Evolutionary conservation across 2,797 vertebrate genomes (phyloP).

Genomic region (Trematomus bernacchii): DNA sequence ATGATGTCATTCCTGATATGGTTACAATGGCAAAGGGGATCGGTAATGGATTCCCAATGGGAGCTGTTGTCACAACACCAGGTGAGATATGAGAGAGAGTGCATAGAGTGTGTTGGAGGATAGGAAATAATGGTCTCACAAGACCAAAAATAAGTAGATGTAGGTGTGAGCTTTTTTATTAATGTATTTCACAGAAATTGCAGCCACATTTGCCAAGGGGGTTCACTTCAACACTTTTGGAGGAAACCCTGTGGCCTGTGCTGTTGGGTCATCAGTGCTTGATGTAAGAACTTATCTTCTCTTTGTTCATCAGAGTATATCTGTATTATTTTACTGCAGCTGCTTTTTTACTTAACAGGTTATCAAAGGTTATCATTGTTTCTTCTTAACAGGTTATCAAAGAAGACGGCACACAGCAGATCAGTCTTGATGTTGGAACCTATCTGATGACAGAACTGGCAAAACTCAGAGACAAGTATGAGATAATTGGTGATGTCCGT

Average conservation of each 20-base stretch:
- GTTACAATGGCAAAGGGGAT: slow-evolving; percentile 97
- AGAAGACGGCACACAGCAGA: slow-evolving; percentile 89
- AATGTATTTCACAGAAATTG: slow-evolving; percentile 88
- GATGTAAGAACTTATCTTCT: slow-evolving; percentile 82
- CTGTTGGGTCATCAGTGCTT: slow-evolving; percentile 90
- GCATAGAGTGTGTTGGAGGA: background rate
- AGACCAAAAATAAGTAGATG: background rate
- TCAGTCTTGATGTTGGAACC: slow-evolving; percentile 88
- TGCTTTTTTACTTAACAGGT: slow-evolving; percentile 74
- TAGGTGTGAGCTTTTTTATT: slow-evolving; percentile 36
- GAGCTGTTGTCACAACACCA: slow-evolving; percentile 92
- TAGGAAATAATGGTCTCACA: background rate
- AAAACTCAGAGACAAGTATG: slow-evolving; percentile 90
- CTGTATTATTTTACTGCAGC: background rate
- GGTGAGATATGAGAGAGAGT: slow-evolving; percentile 77
- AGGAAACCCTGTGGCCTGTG: slow-evolving; percentile 91
- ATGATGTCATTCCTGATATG: slow-evolving; percentile 92
- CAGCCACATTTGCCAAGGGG: slow-evolving; percentile 82
- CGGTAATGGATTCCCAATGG: slow-evolving; percentile 97
- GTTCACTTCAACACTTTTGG: slow-evolving; percentile 94
- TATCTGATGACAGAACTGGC: slow-evolving; percentile 89
- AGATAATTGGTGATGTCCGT: slow-evolving; percentile 94
- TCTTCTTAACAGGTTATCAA: slow-evolving; percentile 85
- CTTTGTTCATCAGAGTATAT: background rate
- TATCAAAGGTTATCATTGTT: slow-evolving; percentile 77